phyloP scores from a whole-genome alignment of 1,140 invertebrate species.

The Phortica variegata region DNA sequence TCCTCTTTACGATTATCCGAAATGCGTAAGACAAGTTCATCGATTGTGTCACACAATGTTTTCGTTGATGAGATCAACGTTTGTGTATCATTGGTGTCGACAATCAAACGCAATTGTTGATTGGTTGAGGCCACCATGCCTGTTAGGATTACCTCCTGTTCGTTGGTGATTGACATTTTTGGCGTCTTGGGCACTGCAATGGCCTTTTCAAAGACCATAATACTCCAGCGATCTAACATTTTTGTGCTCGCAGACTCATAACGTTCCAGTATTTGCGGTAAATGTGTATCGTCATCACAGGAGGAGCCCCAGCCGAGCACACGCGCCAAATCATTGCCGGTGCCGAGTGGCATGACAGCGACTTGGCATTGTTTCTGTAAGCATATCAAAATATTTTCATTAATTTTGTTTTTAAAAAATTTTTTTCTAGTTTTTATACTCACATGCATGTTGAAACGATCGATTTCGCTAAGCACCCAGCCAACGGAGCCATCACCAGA shows the following conservation, averaged over 20 bases:
- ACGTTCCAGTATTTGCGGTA: slow-evolving; percentile 87
- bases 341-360: slow-evolving; percentile 89
- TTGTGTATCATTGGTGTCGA: slow-evolving; percentile 80
- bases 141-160: slow-evolving; percentile 60
- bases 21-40: slow-evolving; percentile 71
- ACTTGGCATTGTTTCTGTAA: slow-evolving; percentile 84
- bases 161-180: slow-evolving; percentile 62
- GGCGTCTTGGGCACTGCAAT: slow-evolving; percentile 63
- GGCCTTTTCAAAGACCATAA: slow-evolving; percentile 85
- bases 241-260: slow-evolving; percentile 94
- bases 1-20: slow-evolving; percentile 64
- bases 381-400: not conserved
- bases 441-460: slow-evolving; percentile 89
- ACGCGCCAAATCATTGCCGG: slow-evolving; percentile 91
- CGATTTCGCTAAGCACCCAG: slow-evolving; percentile 92
- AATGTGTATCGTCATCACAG: slow-evolving; percentile 92
- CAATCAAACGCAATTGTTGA: slow-evolving; percentile 80
- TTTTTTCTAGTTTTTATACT: slow-evolving; percentile 55
- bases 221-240: slow-evolving; percentile 94
- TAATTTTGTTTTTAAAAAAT: not conserved
- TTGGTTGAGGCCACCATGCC: slow-evolving; percentile 81
- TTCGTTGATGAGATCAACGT: slow-evolving; percentile 76
- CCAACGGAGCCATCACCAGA: slow-evolving; percentile 92
- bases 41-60: slow-evolving; percentile 79
- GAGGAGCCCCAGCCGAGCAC: slow-evolving; percentile 95